These are phyloP conservation scores for Pachycephus smyrnensis DNA, from an alignment of 2,888 invertebrate species.

Conservation along the genomic window DNA sequence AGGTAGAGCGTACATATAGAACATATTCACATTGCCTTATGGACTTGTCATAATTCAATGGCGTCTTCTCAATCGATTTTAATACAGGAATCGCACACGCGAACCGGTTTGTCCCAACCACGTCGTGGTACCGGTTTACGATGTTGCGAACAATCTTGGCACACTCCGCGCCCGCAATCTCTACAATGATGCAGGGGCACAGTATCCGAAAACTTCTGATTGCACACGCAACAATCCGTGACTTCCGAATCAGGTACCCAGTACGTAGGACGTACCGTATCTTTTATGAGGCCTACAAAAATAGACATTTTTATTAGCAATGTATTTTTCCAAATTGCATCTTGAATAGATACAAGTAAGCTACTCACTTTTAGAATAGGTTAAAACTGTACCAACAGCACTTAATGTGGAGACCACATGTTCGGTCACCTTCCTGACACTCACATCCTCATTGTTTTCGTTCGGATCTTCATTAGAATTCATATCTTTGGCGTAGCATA, in stretches of 20 bases:
- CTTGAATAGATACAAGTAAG: neutral
- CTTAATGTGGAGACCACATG: constrained; percentile 79
- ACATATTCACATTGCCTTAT: neutral
- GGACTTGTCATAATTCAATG: neutral
- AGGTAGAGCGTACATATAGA: neutral
- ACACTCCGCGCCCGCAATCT: constrained; percentile 83
- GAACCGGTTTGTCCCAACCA: constrained; percentile 78
- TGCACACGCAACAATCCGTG: constrained; percentile 75
- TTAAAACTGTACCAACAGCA: constrained; percentile 78
- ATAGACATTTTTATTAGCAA: neutral
- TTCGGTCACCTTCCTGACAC: constrained; percentile 76
- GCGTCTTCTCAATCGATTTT: constrained; percentile 49
- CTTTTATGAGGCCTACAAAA: constrained; percentile 75
- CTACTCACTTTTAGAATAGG: constrained; percentile 77
- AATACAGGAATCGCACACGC: constrained; percentile 80
- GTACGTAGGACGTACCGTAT: constrained; percentile 80
- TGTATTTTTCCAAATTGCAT: constrained; percentile 6
- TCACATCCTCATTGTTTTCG: constrained; percentile 66
- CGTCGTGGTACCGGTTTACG: constrained; percentile 78
- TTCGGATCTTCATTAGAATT: constrained; percentile 53
- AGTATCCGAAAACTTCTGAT: constrained; percentile 68
- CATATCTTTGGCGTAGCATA: constrained; percentile 69
- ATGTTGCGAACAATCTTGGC: constrained; percentile 78
- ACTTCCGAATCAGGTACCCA: constrained; percentile 85
- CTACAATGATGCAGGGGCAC: constrained; percentile 70